Conservation (phyloP, 2,888 invertebrate species). For the Ceratothoa steindachneri region DNA sequence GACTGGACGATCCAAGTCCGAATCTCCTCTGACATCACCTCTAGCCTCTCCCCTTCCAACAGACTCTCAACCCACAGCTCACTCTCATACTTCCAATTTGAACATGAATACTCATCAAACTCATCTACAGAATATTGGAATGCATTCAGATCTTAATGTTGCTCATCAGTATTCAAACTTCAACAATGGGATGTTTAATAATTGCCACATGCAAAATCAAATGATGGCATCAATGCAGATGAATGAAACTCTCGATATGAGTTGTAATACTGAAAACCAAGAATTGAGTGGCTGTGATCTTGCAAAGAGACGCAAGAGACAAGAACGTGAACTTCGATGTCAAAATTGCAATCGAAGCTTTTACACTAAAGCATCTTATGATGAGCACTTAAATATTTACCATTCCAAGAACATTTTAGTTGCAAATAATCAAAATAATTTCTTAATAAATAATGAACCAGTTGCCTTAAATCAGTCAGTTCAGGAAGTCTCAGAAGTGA, state of each 20-base stretch:
- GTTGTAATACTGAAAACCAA: conserved; percentile 17
- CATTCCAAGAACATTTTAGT: not conserved
- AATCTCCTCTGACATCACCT: conserved; percentile 14
- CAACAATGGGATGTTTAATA: not conserved
- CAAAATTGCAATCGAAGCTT: conserved; percentile 27
- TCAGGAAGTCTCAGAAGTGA: conserved; percentile 21
- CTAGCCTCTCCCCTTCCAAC: not conserved
- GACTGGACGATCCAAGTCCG: conserved; percentile 36
- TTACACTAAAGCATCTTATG: conserved; percentile 34
- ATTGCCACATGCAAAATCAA: conserved; percentile 3
- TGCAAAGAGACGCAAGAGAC: conserved; percentile 23
- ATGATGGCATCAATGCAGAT: conserved; percentile 5
- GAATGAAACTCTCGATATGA: conserved; percentile 25
- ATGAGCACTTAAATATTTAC: conserved; percentile 37
- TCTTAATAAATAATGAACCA: conserved; percentile 28
- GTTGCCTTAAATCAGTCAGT: conserved; percentile 20
- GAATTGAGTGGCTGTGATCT: conserved; percentile 21
- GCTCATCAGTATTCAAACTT: not conserved
- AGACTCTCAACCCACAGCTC: not conserved
- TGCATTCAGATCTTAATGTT: not conserved
- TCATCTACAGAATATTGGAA: not conserved
- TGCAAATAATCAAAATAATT: conserved; percentile 23
- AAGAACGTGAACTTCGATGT: conserved; percentile 31
- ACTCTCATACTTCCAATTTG: not conserved
- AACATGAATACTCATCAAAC: not conserved